Evolutionary conservation across 2,888 invertebrate genomes (phyloP), one percentile per base, ranked within the genome.

Genomic region (Caenorhabditis uteleia): DNA sequence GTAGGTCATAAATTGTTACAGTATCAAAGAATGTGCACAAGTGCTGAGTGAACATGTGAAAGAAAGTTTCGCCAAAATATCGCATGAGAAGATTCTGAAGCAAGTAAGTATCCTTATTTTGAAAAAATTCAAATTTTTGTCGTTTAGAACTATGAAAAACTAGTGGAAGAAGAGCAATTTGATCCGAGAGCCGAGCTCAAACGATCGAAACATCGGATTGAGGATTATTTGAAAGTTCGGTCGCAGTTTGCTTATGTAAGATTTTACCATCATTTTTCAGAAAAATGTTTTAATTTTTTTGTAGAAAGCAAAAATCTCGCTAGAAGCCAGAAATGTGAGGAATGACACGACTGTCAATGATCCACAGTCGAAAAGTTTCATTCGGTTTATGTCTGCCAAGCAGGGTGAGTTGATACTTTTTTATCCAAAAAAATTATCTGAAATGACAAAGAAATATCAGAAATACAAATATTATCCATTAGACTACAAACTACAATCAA

Each of bases 241-340:
- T 69, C 78, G 6, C 74, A 79, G 44, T 74, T 80, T 58, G 81
- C 81, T 8, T 80, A 72, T 70, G 78, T 78, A 25, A 56, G 74
- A 54, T 29, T 16, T 33, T 7, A 33, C 18, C 10, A n/a, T 29
- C 18, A 33, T 12, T 27, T 34, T 12, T 27, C 18, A 8, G 50
- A 26, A 21, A 7, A 26, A 18, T 5, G 20, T 16, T 18, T 25
- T 42, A 14, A 10, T 42, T 38, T 38, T 38, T 38, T 38, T 16
- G 7, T 7, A 77, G 77, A 74, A 78, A 40, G 82, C 82, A 5
- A 82, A 82, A 64, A 55, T 77, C 18, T 78, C 78, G 4, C 42
- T 82, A 51, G 79, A 82, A 53, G 55, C 70, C 1, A 38, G 75
- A 42, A 53, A 55, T 1, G 39, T 74, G 27, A 40, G 44, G 18